Conservation (phyloP, 1,140 invertebrate genomes). For the Anthonomus grandis region DNA sequence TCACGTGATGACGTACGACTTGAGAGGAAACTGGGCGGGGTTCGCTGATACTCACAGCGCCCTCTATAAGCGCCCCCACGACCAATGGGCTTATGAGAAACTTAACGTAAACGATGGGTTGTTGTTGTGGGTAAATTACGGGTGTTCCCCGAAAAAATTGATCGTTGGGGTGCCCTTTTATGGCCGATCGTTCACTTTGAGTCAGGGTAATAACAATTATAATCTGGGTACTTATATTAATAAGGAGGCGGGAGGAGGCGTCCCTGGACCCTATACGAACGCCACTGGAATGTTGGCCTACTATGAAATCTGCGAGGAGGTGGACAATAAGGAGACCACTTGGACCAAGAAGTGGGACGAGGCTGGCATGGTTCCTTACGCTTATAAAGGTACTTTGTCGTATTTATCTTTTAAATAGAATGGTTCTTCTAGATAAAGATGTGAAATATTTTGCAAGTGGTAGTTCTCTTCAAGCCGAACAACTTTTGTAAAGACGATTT, state of each 20-base stretch:
- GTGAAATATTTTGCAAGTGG: too few species aligned
- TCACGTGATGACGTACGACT: slow-evolving; percentile 88
- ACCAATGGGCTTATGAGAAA: slow-evolving; percentile 84
- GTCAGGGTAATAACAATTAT: slow-evolving; percentile 76
- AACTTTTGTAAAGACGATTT: too few species aligned
- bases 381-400: slow-evolving; percentile 72
- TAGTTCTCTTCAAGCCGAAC: too few species aligned
- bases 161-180: slow-evolving; percentile 86
- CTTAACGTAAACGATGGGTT: slow-evolving; percentile 85
- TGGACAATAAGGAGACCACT: slow-evolving; percentile 62
- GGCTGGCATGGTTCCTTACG: slow-evolving; percentile 76
- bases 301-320: slow-evolving; percentile 82
- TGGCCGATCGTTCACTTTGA: slow-evolving; percentile 77
- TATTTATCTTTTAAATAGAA: too few species aligned
- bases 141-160: slow-evolving; percentile 81
- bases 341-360: slow-evolving; percentile 85
- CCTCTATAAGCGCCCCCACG: slow-evolving; percentile 76
- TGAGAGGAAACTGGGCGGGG: slow-evolving; percentile 88
- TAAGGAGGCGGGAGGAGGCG: slow-evolving; percentile 82
- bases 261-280: slow-evolving; percentile 78
- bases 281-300: slow-evolving; percentile 84
- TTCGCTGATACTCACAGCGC: slow-evolving; percentile 85
- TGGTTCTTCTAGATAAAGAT: background rate
- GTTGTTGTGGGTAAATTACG: slow-evolving; percentile 80
- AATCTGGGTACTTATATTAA: slow-evolving; percentile 80